A percentile compares a stretch with the other conserved stretches of the same genome.
Evolutionary conservation across 2,113 vertebrate species (phyloP).

Genomic region (Anolis sagrei): DNA sequence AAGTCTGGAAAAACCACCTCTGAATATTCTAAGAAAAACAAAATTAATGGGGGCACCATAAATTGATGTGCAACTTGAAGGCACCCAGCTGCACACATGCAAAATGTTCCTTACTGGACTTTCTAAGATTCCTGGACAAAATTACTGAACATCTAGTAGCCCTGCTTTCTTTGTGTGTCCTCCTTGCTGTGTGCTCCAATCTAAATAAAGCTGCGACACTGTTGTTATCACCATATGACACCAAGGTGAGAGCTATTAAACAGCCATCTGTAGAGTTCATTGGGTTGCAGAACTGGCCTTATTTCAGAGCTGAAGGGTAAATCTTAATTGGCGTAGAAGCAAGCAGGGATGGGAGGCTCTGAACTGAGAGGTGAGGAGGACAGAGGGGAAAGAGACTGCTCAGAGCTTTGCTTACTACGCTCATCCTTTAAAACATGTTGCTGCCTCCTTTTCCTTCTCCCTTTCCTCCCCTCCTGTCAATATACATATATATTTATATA

Average conservation of each 20-base stretch:
- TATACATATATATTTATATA: not conserved
- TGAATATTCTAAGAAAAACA: no score
- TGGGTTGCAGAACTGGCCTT: not conserved
- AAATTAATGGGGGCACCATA: no score
- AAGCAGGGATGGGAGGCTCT: slow-evolving; percentile 4
- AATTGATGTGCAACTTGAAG: no score
- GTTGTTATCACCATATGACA: not conserved
- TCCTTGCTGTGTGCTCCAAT: not conserved
- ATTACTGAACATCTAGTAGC: not conserved
- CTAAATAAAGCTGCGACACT: not conserved
- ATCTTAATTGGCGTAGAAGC: slow-evolving; percentile 26
- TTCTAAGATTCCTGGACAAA: not conserved
- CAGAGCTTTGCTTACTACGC: not conserved
- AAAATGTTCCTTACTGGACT: not conserved
- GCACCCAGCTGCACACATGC: no score
- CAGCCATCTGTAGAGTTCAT: not conserved
- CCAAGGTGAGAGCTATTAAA: not conserved
- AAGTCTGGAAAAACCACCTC: no score
- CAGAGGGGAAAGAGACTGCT: not conserved
- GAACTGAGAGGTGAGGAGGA: not conserved
- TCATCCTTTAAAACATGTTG: not conserved
- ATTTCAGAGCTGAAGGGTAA: not conserved
- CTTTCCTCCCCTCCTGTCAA: not conserved
- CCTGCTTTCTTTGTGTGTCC: not conserved
- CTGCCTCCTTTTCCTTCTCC: not conserved